Percentiles rank a stretch among this genome's conserved stretches.
Evolutionary conservation across 2,888 invertebrate genomes (phyloP).

Genomic region (Heterodera filipjevi): DNA sequence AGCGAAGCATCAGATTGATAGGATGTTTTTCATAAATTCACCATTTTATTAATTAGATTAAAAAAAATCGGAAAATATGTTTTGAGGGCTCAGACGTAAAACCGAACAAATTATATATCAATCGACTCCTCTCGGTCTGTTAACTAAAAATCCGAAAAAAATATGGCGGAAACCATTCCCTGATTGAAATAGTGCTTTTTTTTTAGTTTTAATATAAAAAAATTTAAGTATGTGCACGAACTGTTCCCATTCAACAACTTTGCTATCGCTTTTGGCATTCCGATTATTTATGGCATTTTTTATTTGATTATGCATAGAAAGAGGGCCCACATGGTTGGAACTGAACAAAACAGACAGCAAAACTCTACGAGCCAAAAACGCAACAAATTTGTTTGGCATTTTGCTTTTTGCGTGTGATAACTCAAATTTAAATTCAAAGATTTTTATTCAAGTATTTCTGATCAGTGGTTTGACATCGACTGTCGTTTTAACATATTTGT

Average conservation of each 20-base stretch:
- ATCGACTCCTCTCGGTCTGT: too few species aligned
- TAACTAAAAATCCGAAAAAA: too few species aligned
- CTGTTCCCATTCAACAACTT: constrained; percentile 11
- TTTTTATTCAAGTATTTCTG: constrained; percentile 24
- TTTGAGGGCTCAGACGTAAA: too few species aligned
- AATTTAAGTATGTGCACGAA: constrained; percentile 13
- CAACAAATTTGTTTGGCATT: neutral
- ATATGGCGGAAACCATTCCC: too few species aligned
- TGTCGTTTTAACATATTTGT: neutral
- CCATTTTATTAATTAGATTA: too few species aligned
- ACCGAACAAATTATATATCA: too few species aligned
- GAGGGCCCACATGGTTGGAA: neutral
- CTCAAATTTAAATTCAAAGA: neutral
- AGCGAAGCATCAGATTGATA: too few species aligned
- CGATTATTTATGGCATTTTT: constrained; percentile 21
- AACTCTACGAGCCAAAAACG: neutral
- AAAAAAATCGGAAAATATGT: too few species aligned
- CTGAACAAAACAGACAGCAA: neutral
- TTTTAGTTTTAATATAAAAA: neutral
- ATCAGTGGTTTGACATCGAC: neutral
- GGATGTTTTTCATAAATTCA: too few species aligned
- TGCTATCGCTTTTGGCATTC: constrained; percentile 19
- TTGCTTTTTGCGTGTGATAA: neutral
- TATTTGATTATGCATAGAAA: constrained; percentile 13
- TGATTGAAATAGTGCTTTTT: too few species aligned